phyloP scores from a whole-genome alignment of 2,113 vertebrate species.

The Labeo rohita region DNA sequence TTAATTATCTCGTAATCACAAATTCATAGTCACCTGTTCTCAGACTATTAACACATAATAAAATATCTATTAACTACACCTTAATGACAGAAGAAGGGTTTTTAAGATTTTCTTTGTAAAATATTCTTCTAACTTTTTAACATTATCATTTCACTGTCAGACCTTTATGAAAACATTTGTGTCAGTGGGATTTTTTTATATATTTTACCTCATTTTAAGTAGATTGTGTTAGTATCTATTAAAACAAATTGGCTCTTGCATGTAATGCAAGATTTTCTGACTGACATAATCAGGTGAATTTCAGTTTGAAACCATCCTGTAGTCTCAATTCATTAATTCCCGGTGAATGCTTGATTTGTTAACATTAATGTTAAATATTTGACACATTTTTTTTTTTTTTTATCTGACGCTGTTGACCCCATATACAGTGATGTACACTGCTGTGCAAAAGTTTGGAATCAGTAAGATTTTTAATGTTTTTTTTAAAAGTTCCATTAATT shows the following conservation, averaged over 20 bases:
- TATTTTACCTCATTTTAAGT: neutral
- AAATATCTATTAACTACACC: neutral
- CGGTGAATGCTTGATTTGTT: neutral
- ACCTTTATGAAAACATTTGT: neutral
- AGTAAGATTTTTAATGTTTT: too few relatives aligned
- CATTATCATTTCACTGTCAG: neutral
- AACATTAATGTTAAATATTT: neutral
- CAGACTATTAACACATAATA: neutral
- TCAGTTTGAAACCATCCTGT: neutral
- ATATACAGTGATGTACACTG: neutral
- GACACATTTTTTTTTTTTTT: neutral
- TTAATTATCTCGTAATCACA: neutral
- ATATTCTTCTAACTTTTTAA: neutral
- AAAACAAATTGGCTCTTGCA: neutral
- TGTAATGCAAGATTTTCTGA: neutral
- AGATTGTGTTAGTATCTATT: neutral
- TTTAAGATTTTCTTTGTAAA: neutral
- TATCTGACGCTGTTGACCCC: neutral
- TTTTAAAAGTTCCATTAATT: too few relatives aligned
- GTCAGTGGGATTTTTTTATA: neutral
- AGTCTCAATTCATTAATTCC: neutral
- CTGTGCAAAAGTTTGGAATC: too few relatives aligned
- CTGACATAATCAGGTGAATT: neutral
- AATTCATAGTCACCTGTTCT: neutral
- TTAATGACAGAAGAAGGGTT: neutral